Percentiles rank a stretch among this genome's conserved stretches.
These are phyloP conservation scores for Ammodramus savannarum DNA, from an alignment of 2,113 vertebrate species.

Conservation along the genomic window DNA sequence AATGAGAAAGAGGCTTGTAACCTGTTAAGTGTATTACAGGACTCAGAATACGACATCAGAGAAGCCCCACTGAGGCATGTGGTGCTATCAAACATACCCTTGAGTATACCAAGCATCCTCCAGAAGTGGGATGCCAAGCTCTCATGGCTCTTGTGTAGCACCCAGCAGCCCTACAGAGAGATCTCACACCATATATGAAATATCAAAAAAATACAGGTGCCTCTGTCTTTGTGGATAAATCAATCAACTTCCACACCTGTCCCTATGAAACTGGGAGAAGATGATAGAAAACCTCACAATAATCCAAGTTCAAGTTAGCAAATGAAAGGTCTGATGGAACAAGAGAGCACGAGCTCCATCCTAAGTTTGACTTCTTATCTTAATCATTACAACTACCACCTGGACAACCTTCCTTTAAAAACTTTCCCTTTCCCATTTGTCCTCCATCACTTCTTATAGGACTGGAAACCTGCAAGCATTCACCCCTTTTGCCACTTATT, in stretches of 20 bases:
- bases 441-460: background rate
- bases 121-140: accelerated
- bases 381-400: background rate
- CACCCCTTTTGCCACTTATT: background rate
- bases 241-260: background rate
- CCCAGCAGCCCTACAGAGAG: background rate
- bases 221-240: background rate
- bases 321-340: background rate
- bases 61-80: accelerated
- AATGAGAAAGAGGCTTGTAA: background rate
- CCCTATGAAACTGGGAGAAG: background rate
- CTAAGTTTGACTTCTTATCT: background rate
- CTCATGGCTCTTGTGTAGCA: background rate
- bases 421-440: background rate
- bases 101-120: background rate
- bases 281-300: background rate
- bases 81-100: background rate
- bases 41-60: accelerated
- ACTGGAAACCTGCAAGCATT: background rate
- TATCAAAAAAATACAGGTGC: background rate
- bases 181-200: background rate
- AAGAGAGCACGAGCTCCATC: background rate
- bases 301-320: background rate
- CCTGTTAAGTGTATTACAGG: background rate
- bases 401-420: background rate